Conservation (phyloP, 2,888 invertebrate species). For the Mythimna loreyi region DNA sequence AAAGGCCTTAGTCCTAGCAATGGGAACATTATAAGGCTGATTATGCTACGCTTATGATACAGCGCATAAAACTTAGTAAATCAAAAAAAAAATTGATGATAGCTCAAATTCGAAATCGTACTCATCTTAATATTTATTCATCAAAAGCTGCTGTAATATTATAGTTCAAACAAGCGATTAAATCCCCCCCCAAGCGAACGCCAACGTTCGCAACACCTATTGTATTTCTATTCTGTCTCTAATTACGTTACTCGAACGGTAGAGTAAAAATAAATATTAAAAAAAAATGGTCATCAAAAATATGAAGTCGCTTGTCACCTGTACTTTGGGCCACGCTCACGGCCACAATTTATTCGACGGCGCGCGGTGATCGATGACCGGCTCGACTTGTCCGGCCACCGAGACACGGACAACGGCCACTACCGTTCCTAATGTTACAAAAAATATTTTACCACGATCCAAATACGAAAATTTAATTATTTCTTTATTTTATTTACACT, state of each 20-base stretch:
- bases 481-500: constrained; percentile 47
- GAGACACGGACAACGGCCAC: constrained; percentile 80
- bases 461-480: constrained; percentile 76
- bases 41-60: too few species aligned
- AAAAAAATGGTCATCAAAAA: neutral
- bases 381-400: constrained; percentile 79
- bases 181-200: too few species aligned
- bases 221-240: too few species aligned
- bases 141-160: too few species aligned
- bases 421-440: constrained; percentile 79
- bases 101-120: too few species aligned
- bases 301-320: constrained; percentile 26
- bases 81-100: too few species aligned
- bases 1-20: too few species aligned
- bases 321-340: constrained; percentile 67
- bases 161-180: too few species aligned
- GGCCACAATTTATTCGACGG: constrained; percentile 85
- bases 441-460: constrained; percentile 75
- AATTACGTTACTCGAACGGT: too few species aligned
- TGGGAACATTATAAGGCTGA: too few species aligned
- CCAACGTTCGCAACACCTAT: too few species aligned
- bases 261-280: neutral
- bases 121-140: too few species aligned
- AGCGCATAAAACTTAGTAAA: neutral
- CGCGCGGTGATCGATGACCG: constrained; percentile 87